phyloP scores from a whole-genome alignment of 2,797 vertebrate genomes.

The Apogon talboti region DNA sequence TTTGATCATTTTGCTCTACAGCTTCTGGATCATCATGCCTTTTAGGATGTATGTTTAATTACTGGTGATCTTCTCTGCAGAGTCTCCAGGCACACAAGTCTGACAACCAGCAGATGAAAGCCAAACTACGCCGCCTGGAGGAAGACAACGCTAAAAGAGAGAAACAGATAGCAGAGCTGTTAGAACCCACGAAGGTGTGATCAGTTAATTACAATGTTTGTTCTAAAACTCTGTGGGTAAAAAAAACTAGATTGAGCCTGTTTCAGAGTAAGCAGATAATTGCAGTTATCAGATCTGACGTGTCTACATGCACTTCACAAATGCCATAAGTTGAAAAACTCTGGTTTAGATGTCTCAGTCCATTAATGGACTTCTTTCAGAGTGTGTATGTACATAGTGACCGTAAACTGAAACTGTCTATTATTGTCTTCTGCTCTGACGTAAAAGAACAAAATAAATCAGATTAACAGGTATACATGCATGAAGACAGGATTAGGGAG shows the following conservation, averaged over 20 bases:
- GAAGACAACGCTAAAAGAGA: constrained; percentile 91
- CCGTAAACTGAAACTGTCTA: too few species aligned
- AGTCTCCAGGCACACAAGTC: constrained; percentile 87
- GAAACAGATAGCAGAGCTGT: constrained; percentile 91
- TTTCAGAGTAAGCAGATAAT: too few species aligned
- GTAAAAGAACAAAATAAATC: too few species aligned
- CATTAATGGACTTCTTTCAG: too few species aligned
- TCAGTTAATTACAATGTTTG: background rate
- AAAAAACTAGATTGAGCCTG: background rate
- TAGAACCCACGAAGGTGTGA: constrained; percentile 87
- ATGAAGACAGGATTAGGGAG: too few species aligned
- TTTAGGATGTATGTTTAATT: background rate
- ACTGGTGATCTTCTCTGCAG: constrained; percentile 43
- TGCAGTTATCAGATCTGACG: too few species aligned
- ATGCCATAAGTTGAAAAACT: too few species aligned
- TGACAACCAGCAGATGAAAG: constrained; percentile 88
- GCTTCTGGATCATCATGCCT: background rate
- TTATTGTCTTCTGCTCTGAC: too few species aligned
- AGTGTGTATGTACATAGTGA: too few species aligned
- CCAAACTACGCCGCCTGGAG: constrained; percentile 89
- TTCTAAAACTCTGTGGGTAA: background rate
- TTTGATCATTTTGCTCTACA: background rate
- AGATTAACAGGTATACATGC: too few species aligned
- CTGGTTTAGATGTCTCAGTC: too few species aligned
- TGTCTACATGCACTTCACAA: too few species aligned